Evolutionary conservation across 2,888 invertebrate species (phyloP), one percentile per base, ranked within the genome.

Genomic region (Aphodius granarius): DNA sequence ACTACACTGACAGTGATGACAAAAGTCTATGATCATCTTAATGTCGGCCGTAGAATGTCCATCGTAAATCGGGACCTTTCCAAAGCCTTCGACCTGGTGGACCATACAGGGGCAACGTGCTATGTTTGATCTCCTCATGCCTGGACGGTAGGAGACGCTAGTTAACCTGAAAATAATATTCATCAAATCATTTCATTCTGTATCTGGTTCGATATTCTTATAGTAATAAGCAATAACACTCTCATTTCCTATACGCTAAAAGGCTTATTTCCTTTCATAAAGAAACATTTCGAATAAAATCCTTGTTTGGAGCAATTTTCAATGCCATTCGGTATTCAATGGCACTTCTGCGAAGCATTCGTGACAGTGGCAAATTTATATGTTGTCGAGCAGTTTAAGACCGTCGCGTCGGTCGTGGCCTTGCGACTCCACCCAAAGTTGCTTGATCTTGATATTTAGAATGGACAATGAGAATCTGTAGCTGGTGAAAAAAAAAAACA

Each of bases 401-500:
- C 43, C 43, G 43, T 72, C 72, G 72, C 73, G 72, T 75, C 72
- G 43, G 20, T 20, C 13, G 43, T 72, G 75, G 72, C 73, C 75
- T 75, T 75, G 75, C 63, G 75, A 66, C 75, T 75, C 75, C 75
- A 75, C 75, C 75, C 75, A 75, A 75, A 75, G 75, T 73, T 72
- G 63, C 68, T 15, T 75, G 75, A 75, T 75, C 75, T 75, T 75
- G 75, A 75, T 75, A 72, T 75, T 75, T 75, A 75, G 70, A 73
- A 68, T 62, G 68, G 75, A 23, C 73, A 20, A 68, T 72, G 72
- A 72, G 72, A 75, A 19, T 68, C 63, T 13, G 43, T 43, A 9
- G 13, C 43, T 43, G 43, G 43, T 43, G 43, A 43, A 43, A 43
- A 43, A 43, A n/a, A 43, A 6, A 3, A 2, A 43, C 43, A 13